A percentile compares a stretch with the other conserved stretches of the same genome.
These are phyloP conservation scores for Sericinus montela DNA, from an alignment of 2,888 invertebrate genomes.

Conservation along the genomic window DNA sequence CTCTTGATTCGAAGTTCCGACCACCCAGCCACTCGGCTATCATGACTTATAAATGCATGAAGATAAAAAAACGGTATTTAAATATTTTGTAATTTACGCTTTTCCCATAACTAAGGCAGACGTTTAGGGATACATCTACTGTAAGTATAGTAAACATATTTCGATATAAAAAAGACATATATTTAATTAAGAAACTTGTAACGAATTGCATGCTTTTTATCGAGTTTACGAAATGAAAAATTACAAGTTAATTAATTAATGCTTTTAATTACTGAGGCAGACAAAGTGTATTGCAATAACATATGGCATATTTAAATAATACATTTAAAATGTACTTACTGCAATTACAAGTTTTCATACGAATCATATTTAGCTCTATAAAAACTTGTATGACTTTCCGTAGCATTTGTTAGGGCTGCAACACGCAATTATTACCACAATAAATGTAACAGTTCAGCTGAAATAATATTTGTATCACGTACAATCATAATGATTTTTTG, in stretches of 20 bases:
- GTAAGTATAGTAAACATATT: too few species aligned
- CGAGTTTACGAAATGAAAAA: background rate
- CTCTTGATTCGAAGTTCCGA: too few species aligned
- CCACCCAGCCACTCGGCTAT: too few species aligned
- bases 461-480: too few species aligned
- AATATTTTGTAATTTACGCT: too few species aligned
- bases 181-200: background rate
- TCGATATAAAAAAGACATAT: background rate
- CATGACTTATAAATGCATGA: too few species aligned
- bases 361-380: conserved; percentile 18
- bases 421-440: background rate
- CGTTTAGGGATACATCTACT: too few species aligned
- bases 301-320: background rate
- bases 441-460: too few species aligned
- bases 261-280: background rate
- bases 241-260: background rate
- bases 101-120: too few species aligned
- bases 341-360: conserved; percentile 19
- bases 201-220: background rate
- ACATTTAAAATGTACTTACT: background rate
- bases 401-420: conserved; percentile 19
- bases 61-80: too few species aligned
- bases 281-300: background rate
- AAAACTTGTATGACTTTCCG: conserved; percentile 20
- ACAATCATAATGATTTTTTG: too few species aligned